phyloP scores from a whole-genome alignment of 2,888 invertebrate species.

The Schizaphis graminum region DNA sequence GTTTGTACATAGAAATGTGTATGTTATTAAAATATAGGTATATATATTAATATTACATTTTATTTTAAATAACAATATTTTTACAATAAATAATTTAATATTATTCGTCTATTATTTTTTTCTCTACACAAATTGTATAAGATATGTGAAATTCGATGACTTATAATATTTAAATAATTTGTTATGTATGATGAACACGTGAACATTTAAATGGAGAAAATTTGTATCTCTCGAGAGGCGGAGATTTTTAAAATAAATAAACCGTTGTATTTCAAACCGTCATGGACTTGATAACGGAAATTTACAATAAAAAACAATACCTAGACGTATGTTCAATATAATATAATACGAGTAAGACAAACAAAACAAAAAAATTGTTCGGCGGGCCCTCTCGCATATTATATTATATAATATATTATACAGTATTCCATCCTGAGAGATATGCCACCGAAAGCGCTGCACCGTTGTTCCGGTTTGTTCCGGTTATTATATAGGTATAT shows the following conservation, averaged over 20 bases:
- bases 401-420: background rate
- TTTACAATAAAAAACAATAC: background rate
- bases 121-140: background rate
- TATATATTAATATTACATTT: too few relatives aligned
- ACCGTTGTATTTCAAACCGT: too few relatives aligned
- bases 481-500: background rate
- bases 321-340: background rate
- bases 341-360: background rate
- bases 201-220: too few relatives aligned
- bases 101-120: background rate
- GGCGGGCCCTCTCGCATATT: background rate
- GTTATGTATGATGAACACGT: too few relatives aligned
- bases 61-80: background rate
- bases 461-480: background rate
- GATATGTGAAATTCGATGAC: background rate
- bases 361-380: background rate
- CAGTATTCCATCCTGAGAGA: background rate
- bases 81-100: too few relatives aligned
- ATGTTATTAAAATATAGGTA: too few relatives aligned
- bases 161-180: too few relatives aligned
- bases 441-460: background rate
- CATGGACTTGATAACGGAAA: background rate
- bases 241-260: too few relatives aligned
- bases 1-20: too few relatives aligned
- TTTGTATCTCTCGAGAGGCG: too few relatives aligned